These are phyloP conservation scores for Falcaria lacertinaria DNA, from an alignment of 2,888 invertebrate genomes.

Conservation along the genomic window DNA sequence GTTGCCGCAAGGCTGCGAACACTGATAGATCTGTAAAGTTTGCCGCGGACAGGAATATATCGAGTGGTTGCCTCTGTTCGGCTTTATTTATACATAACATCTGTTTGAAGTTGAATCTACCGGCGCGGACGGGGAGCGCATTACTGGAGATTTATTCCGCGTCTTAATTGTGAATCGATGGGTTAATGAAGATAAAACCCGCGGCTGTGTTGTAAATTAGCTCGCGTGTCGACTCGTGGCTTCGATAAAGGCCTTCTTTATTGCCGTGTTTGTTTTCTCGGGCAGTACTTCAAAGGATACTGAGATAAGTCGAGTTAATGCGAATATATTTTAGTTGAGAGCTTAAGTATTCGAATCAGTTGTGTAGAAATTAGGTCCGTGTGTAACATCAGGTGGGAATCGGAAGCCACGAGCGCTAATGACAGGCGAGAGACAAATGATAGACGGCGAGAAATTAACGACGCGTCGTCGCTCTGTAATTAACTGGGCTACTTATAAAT, in stretches of 20 bases:
- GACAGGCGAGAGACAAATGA: slow-evolving; percentile 52
- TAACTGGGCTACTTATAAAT: slow-evolving; percentile 73
- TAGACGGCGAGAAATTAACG: slow-evolving; percentile 58
- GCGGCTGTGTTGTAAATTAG: slow-evolving; percentile 79
- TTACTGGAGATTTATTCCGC: slow-evolving; percentile 78
- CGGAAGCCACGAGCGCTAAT: slow-evolving; percentile 33
- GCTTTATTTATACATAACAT: slow-evolving; percentile 79
- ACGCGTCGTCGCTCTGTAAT: slow-evolving; percentile 62
- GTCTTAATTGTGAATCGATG: slow-evolving; percentile 81
- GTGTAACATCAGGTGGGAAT: slow-evolving; percentile 37
- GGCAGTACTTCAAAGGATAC: slow-evolving; percentile 74
- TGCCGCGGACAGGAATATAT: slow-evolving; percentile 79
- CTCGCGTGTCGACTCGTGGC: slow-evolving; percentile 79
- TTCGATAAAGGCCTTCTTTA: slow-evolving; percentile 78
- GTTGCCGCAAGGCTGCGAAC: slow-evolving; percentile 52
- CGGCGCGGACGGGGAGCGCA: slow-evolving; percentile 76
- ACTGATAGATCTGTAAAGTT: slow-evolving; percentile 78
- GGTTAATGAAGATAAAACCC: slow-evolving; percentile 80
- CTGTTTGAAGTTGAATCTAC: slow-evolving; percentile 79
- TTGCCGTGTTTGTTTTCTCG: slow-evolving; percentile 79
- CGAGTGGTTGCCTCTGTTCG: slow-evolving; percentile 78
- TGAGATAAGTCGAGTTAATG: slow-evolving; percentile 74
- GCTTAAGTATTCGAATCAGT: slow-evolving; percentile 35
- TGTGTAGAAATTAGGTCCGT: not conserved
- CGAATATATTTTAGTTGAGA: slow-evolving; percentile 67